Conservation (phyloP, 1,140 invertebrate genomes). For the Polypedilum pembai region DNA sequence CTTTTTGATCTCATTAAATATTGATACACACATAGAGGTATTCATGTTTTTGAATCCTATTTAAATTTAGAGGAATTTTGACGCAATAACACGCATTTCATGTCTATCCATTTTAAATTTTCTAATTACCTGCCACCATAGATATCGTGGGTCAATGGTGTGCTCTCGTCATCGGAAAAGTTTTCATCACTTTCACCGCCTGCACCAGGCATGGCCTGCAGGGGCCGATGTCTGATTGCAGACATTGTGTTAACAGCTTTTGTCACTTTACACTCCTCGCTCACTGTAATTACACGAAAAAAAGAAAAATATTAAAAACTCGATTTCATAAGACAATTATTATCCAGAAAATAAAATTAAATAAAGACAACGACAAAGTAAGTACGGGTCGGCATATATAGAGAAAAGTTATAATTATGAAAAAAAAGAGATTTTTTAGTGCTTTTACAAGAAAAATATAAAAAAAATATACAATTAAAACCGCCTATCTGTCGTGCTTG, state of each 20-base stretch:
- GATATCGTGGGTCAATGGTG: conserved; percentile 71
- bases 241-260: conserved; percentile 35
- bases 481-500: neutral
- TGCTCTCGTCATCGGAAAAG: conserved; percentile 75
- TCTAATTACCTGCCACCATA: conserved; percentile 72
- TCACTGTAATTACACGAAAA: conserved; percentile 14
- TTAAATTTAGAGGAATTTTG: too few relatives aligned
- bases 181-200: conserved; percentile 57
- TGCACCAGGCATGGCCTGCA: conserved; percentile 53
- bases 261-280: neutral
- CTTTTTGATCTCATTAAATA: too few relatives aligned
- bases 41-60: too few relatives aligned
- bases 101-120: neutral
- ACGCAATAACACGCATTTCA: too few relatives aligned
- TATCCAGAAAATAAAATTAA: neutral
- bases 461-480: neutral
- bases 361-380: neutral
- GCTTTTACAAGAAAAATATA: neutral
- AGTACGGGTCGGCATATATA: neutral
- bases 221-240: conserved; percentile 45
- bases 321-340: neutral
- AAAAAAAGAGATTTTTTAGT: neutral
- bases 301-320: neutral
- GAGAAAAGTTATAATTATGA: neutral
- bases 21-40: too few relatives aligned